These are phyloP conservation scores for Lycophotia porphyrea DNA, from an alignment of 2,888 invertebrate species.

Conservation along the genomic window DNA sequence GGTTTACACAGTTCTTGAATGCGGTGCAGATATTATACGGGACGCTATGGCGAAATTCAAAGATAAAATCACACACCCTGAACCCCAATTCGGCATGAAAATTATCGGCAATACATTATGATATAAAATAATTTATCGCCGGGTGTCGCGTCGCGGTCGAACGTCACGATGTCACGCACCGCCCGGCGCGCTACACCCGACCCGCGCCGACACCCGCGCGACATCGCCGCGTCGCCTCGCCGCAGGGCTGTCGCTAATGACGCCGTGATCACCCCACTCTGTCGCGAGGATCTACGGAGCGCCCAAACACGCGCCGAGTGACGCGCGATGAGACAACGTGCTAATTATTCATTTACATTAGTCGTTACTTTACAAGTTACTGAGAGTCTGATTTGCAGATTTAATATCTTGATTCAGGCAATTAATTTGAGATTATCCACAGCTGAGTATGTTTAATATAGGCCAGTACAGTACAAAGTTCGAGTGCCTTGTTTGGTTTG, in stretches of 20 bases:
- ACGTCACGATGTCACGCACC: constrained; percentile 83
- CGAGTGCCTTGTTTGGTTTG: neutral
- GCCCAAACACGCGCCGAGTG: constrained; percentile 25
- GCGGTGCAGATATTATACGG: neutral
- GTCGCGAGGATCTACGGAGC: constrained; percentile 34
- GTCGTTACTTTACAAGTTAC: neutral
- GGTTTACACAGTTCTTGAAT: no score
- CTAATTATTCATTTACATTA: constrained; percentile 55
- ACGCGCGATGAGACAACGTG: constrained; percentile 26
- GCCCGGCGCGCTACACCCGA: constrained; percentile 40
- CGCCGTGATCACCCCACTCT: constrained; percentile 55
- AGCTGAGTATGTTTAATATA: neutral
- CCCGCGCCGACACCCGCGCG: constrained; percentile 21
- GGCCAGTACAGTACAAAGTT: neutral
- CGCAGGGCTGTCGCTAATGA: constrained; percentile 68
- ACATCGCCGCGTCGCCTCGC: constrained; percentile 32
- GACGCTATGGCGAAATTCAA: neutral
- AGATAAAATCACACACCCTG: constrained; percentile 37
- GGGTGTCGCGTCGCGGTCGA: constrained; percentile 72
- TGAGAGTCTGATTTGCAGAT: neutral
- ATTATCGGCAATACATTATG: constrained; percentile 84
- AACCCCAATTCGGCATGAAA: constrained; percentile 65
- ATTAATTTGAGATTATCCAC: neutral
- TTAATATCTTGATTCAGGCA: neutral
- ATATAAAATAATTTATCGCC: constrained; percentile 82